Percentiles rank a stretch among this genome's conserved stretches.
These are phyloP conservation scores for Girardinus metallicus DNA, from an alignment of 2,797 vertebrate species.

Conservation along the genomic window DNA sequence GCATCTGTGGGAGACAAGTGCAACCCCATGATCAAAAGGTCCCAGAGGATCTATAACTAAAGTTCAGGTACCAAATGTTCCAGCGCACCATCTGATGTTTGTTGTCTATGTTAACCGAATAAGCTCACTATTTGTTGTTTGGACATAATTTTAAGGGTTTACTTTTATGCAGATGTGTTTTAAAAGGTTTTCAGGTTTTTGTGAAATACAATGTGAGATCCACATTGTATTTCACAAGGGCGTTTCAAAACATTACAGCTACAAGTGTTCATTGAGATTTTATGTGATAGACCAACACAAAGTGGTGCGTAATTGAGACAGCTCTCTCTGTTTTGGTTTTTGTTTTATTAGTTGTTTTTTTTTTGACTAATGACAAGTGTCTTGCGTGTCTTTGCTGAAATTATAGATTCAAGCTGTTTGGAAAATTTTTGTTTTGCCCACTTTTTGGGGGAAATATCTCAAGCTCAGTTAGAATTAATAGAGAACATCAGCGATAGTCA, in stretches of 20 bases:
- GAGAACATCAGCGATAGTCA: not conserved
- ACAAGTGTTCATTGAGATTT: not conserved
- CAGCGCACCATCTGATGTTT: not conserved
- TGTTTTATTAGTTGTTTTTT: not conserved
- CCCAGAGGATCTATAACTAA: not conserved
- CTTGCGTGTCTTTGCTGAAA: not conserved
- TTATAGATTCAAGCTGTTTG: not conserved
- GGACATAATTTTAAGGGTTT: not conserved
- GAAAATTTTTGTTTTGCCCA: not conserved
- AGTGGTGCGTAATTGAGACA: not conserved
- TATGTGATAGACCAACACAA: not conserved
- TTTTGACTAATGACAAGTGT: not conserved
- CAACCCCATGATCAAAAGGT: not conserved
- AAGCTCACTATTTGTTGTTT: not conserved
- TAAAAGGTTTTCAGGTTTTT: not conserved
- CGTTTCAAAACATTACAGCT: not conserved
- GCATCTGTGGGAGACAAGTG: not conserved
- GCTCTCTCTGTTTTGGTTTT: too few species aligned
- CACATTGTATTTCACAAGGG: too few species aligned
- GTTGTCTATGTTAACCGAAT: not conserved
- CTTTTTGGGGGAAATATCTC: not conserved
- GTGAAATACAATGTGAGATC: not conserved
- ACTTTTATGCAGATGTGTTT: not conserved
- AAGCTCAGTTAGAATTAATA: not conserved
- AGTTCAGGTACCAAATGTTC: not conserved